Base-by-base conservation (phyloP, 2,888 invertebrate species). In the Troides oblongomaculatus region DNA sequence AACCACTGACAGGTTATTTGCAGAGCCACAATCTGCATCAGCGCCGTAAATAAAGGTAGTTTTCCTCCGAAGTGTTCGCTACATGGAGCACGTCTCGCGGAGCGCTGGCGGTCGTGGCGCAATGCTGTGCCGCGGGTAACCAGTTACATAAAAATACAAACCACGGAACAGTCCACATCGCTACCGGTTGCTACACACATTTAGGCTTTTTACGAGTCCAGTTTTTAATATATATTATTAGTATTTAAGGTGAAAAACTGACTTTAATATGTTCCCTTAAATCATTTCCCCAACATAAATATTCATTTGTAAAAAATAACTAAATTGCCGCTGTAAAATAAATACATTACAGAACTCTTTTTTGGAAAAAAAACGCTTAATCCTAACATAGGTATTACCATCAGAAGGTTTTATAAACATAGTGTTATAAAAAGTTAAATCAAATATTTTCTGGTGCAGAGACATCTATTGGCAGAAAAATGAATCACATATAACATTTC, bases 71-170 rank as follows among this genome's bases (percentile, higher is more conserved):
- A n/a, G n/a, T 53, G 18, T 53, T n/a, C n/a, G 50, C 17, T 50
- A 17, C 50, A 50, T 18, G 50, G 14, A 50, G 14, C 50, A 17
- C 46, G 60, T 43, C 39, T 30, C 53, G 36, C 64, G 39, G 57
- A 63, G 59, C 56, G 56, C 66, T 56, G 68, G 73, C 71, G 73
- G 75, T 62, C 79, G 78, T 86, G 87, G 84, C 86, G 88, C 84
- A 86, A 86, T 81, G 71, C 77, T 72, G 69, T 75, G 60, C 12
- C 53, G 53, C 63, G 79, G 75, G 80, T 77, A 83, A 83, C 85
- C 75, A 83, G 88, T 89, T 89, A 89, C 85, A 89, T 89, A 89
- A 89, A 89, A 88, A 86, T 87, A 86, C 86, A 81, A 85, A 82
- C 79, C 79, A 72, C 75, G 77, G 76, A 76, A 76, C 78, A 77